Conservation (phyloP, 64 coral and sea anemone species). For the Astreopora myriophthalma region DNA sequence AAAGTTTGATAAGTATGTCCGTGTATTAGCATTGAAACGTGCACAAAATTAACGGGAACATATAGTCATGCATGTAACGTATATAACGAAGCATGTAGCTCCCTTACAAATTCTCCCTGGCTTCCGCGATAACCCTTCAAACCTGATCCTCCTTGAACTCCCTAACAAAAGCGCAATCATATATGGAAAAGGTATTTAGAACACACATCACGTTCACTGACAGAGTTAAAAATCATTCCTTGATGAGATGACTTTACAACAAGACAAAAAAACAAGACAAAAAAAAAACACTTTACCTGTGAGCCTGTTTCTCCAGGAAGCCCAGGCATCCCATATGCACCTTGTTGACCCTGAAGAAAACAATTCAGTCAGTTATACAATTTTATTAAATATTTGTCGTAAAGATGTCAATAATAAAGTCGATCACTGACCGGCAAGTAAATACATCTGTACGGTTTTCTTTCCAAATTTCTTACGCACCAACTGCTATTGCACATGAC, state of each 20-base stretch:
- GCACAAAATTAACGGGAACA: no score
- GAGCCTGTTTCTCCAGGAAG: neutral
- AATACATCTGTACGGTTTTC: no score
- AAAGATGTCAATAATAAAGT: no score
- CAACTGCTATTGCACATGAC: no score
- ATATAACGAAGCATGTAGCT: neutral
- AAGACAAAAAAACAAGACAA: neutral
- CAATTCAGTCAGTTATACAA: neutral
- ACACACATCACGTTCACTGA: neutral
- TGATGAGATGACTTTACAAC: neutral
- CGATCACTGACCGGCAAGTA: no score
- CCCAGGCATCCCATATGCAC: neutral
- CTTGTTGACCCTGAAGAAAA: slow-evolving; percentile 7
- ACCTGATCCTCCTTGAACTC: neutral
- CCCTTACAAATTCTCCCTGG: slow-evolving; percentile 18
- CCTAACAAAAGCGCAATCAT: neutral
- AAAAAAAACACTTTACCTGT: neutral
- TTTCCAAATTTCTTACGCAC: no score
- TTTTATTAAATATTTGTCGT: no score
- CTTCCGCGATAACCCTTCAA: neutral
- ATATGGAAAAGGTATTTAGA: neutral
- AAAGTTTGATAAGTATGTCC: no score
- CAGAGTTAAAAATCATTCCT: neutral
- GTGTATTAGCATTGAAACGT: no score
- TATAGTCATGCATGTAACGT: neutral